A percentile compares a stretch with the other conserved stretches of the same genome.
These are phyloP conservation scores for Formica selysi DNA, from an alignment of 1,140 invertebrate species.

Conservation along the genomic window DNA sequence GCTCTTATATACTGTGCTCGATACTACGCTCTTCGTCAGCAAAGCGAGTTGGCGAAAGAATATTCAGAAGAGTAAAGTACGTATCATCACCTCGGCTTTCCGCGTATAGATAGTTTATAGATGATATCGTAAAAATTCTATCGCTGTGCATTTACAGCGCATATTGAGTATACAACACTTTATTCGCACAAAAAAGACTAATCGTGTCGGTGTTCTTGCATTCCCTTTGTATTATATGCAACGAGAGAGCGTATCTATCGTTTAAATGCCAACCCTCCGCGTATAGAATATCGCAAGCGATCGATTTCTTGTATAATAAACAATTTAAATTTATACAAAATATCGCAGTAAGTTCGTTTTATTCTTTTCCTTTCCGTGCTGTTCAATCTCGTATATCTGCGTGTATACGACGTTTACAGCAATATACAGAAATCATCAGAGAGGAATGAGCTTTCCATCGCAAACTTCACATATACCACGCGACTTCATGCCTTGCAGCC, in stretches of 20 bases:
- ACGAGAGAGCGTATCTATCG: not conserved
- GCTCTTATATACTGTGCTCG: slow-evolving; percentile 24
- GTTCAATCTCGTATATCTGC: not conserved
- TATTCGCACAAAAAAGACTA: slow-evolving; percentile 1
- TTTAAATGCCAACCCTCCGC: slow-evolving; percentile 38
- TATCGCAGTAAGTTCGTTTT: not conserved
- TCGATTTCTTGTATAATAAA: slow-evolving; percentile 42
- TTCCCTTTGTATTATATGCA: not conserved
- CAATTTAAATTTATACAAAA: slow-evolving; percentile 56
- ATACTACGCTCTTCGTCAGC: slow-evolving; percentile 9
- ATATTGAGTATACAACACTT: slow-evolving; percentile 49
- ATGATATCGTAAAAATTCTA: slow-evolving; percentile 59
- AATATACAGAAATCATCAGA: slow-evolving; percentile 23
- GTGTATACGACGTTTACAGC: slow-evolving; percentile 4
- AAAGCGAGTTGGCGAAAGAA: slow-evolving; percentile 6
- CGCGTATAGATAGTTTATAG: slow-evolving; percentile 41
- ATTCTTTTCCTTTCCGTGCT: slow-evolving; percentile 6
- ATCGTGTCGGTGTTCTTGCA: not conserved
- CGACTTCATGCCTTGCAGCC: slow-evolving; percentile 19
- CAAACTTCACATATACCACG: not conserved
- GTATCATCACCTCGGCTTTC: slow-evolving; percentile 47
- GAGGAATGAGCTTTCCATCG: slow-evolving; percentile 9
- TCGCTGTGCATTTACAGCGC: slow-evolving; percentile 45
- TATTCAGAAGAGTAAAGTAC: slow-evolving; percentile 37
- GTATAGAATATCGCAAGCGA: slow-evolving; percentile 23